Evolutionary conservation across 2,113 vertebrate genomes (phyloP).

Genomic region (Leucopsar rothschildi): DNA sequence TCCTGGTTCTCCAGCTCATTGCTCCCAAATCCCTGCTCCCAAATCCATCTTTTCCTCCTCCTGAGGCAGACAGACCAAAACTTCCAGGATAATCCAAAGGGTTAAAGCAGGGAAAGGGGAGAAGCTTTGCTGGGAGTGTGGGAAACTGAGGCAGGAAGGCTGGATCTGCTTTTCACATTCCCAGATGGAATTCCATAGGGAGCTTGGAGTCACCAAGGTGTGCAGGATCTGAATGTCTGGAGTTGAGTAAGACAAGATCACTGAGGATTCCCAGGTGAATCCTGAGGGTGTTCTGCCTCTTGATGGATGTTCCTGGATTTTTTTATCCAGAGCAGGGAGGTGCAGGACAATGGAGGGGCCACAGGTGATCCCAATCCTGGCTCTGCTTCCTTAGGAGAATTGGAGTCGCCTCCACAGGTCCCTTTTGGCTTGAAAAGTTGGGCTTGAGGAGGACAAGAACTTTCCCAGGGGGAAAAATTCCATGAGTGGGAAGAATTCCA

Average conservation of each 20-base stretch:
- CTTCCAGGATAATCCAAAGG: neutral
- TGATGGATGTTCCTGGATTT: neutral
- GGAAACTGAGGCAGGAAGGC: neutral
- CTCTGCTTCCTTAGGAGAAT: neutral
- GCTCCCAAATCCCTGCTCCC: neutral
- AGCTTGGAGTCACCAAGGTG: neutral
- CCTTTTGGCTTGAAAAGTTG: neutral
- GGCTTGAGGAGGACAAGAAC: neutral
- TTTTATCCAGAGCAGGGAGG: neutral
- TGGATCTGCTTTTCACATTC: neutral
- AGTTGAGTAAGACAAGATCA: neutral
- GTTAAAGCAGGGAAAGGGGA: neutral
- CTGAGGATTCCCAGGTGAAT: neutral
- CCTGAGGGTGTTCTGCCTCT: neutral
- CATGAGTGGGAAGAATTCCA: too few species aligned
- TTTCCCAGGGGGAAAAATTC: rapidly evolving
- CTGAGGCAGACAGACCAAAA: rapidly evolving
- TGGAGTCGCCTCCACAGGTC: neutral
- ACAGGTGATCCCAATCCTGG: neutral
- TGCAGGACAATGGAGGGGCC: neutral
- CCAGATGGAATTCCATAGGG: neutral
- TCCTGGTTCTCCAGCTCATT: neutral
- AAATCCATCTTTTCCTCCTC: neutral
- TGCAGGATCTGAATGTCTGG: neutral
- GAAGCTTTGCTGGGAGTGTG: neutral